Conservation (phyloP, 2,888 invertebrate genomes). For the Philopedon plagiatum region DNA sequence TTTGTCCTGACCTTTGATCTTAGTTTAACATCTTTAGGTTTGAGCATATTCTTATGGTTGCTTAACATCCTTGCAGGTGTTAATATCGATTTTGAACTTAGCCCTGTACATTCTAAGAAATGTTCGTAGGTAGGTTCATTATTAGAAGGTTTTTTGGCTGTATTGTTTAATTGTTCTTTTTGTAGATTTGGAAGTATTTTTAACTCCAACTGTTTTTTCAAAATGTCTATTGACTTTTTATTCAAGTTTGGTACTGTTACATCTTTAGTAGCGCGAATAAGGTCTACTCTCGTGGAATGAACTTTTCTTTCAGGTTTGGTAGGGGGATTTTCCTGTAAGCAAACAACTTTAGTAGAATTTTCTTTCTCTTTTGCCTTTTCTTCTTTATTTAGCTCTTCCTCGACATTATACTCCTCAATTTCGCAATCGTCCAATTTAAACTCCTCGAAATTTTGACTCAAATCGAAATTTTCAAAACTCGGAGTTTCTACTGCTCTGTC, state of each 20-base stretch:
- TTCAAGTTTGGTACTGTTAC: constrained; percentile 59
- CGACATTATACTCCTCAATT: constrained; percentile 67
- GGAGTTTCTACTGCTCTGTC: constrained; percentile 46
- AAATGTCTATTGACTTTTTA: constrained; percentile 61
- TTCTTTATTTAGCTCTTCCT: constrained; percentile 54
- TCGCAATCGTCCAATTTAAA: constrained; percentile 84
- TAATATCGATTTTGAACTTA: constrained; percentile 84
- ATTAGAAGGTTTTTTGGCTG: background rate
- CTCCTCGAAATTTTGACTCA: constrained; percentile 85
- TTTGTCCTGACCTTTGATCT: constrained; percentile 77
- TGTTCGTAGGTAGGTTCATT: constrained; percentile 76
- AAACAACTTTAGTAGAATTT: background rate
- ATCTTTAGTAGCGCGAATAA: constrained; percentile 61
- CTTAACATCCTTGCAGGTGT: constrained; percentile 78
- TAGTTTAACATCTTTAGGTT: constrained; percentile 85
- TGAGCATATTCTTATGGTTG: constrained; percentile 83
- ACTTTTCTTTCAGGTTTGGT: constrained; percentile 24
- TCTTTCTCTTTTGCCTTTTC: constrained; percentile 36
- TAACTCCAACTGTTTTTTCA: constrained; percentile 62
- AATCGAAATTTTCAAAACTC: constrained; percentile 74
- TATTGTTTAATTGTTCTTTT: constrained; percentile 7
- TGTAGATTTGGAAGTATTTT: constrained; percentile 64
- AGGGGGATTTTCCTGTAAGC: constrained; percentile 3
- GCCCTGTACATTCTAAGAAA: constrained; percentile 84
- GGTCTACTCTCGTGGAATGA: constrained; percentile 58